Evolutionary conservation across 2,113 vertebrate species (phyloP), one percentile per base, ranked within the genome.

Genomic region (Calyptommatus sinebrachiatus): DNA sequence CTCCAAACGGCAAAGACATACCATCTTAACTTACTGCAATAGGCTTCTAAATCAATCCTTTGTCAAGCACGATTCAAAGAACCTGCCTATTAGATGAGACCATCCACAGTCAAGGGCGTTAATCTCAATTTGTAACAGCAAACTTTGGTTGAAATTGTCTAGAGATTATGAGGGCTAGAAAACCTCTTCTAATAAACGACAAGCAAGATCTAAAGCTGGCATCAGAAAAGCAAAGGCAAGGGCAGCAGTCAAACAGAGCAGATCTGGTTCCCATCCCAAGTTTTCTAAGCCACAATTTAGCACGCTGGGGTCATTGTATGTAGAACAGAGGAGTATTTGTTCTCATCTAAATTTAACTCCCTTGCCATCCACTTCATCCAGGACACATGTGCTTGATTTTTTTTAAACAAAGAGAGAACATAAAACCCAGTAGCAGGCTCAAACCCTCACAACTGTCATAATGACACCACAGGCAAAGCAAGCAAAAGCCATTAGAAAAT

Each of bases 401-500:
- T 35, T 29, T 53, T 29, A 2, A 26, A 12, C 46, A 35, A 29
- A 26, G 24, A 22, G 28, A 11, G 62, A 35, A 80, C 20, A 31
- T 24, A 66, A 45, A 35, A 31, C 28, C 5, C 53, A 8, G 14
- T 28, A 46, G 4, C n/a, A 72, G 45, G 24, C 26, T 45, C 41
- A 71, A 63, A 66, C 7, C 14, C 28, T 24, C 53, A 35, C 28
- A 26, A 16, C 18, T 20, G 22, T 26, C 41, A 63, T 53, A 31
- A 80, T 29, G 68, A 41, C 53, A 71, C 63, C 53, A 79, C 60
- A 77, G 29, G 60, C 68, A 85, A 79, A 20, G 76, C 8, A 61
- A 90, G 78, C 18, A 86, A 84, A 83, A 81, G 82, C 63, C 73
- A 76, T 7, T 79, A 68, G 0, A 41, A 69, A 61, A 73, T 50